Evolutionary conservation across 2,113 vertebrate genomes (phyloP).

Genomic region (Mohoua ochrocephala): DNA sequence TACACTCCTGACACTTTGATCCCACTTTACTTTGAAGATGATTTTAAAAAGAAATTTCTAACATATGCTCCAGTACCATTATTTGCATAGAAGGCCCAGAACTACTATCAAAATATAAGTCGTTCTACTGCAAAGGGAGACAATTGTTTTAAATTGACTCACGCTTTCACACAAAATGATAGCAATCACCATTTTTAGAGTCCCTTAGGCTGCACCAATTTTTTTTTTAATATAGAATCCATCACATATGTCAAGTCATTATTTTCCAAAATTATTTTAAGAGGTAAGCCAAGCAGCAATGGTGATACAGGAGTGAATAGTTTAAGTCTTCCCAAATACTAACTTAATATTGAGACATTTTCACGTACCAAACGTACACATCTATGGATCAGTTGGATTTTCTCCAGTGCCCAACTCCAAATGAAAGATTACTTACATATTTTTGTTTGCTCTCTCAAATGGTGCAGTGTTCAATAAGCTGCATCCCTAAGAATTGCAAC

Average conservation of each 20-base stretch:
- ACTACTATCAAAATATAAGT: neutral
- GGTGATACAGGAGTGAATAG: neutral
- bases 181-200: neutral
- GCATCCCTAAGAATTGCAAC: neutral
- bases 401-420: neutral
- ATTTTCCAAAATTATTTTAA: neutral
- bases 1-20: constrained; percentile 57
- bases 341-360: neutral
- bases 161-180: neutral
- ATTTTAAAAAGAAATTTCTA: constrained; percentile 45
- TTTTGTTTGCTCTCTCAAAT: neutral
- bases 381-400: neutral
- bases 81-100: constrained; percentile 49
- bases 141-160: constrained; percentile 9
- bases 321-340: neutral
- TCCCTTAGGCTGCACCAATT: neutral
- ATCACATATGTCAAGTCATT: neutral
- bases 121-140: neutral
- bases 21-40: constrained; percentile 63
- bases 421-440: neutral
- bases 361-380: neutral
- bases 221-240: neutral
- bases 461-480: neutral
- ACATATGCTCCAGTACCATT: constrained; percentile 8
- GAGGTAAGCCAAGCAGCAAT: neutral